Evolutionary conservation across 2,888 invertebrate genomes (phyloP), one percentile per base, ranked within the genome.

Genomic region (Ophraella communa): DNA sequence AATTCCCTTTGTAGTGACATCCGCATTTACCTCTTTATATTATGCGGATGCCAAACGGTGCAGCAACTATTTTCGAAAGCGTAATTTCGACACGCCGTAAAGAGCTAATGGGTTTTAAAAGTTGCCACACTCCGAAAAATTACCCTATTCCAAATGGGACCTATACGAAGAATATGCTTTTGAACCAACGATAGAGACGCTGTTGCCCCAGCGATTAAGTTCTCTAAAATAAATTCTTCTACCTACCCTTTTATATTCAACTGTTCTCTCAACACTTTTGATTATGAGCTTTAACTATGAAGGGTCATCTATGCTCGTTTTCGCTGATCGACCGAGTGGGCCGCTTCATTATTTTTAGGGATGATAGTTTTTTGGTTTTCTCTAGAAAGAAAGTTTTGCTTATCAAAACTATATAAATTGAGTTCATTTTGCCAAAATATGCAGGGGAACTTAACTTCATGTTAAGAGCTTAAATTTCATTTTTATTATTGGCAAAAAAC

Each of bases 51-150:
- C 39, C 61, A 18, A 61, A 45, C 53, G 52, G 61, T 61, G 62
- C 56, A 60, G 59, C 54, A 54, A 61, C 60, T 64, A n/a, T 65
- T 66, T 64, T 63, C 52, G 42, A 51, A 47, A 58, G 54, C 47
- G 64, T 66, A 66, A 69, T 70, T 68, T 66, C 64, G 65, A 64
- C 64, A 52, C 52, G 55, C 63, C 65, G 56, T 64, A 63, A 62
- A 60, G 63, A 56, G 54, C 59, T 67, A 67, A 67, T 64, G 65
- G 67, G 62, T 67, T 67, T 63, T 63, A 64, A 63, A 62, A 61
- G 65, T 45, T 64, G 61, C 66, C 59, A 64, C 56, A 52, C 63
- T 65, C 47, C 18, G 62, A 64, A 64, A 70, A 70, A 69, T 70
- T 62, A 64, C 67, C 54, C 54, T 21, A 55, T 33, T 53, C 57